A percentile compares a stretch with the other conserved stretches of the same genome.
These are phyloP conservation scores for Ctenochaetus hawaiiensis DNA, from an alignment of 2,797 vertebrate genomes.

Conservation along the genomic window DNA sequence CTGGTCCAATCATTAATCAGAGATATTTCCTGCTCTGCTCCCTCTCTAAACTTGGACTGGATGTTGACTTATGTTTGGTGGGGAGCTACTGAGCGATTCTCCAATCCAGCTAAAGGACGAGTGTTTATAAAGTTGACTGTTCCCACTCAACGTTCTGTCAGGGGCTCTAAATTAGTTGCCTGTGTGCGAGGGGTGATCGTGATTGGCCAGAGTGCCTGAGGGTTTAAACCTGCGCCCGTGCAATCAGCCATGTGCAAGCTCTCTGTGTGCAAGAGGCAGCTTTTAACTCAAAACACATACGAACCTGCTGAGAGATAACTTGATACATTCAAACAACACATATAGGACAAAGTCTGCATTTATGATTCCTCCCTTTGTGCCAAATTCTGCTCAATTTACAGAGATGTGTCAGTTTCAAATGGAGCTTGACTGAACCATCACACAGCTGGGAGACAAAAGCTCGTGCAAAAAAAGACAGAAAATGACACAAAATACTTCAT, in stretches of 20 bases:
- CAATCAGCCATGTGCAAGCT: constrained; percentile 18
- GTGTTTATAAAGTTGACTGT: constrained; percentile 48
- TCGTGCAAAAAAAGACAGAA: not conserved
- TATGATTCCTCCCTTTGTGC: constrained; percentile 6
- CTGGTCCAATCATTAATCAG: constrained; percentile 65
- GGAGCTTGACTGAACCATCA: constrained; percentile 17
- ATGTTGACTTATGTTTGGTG: constrained; percentile 41
- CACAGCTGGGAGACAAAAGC: constrained; percentile 14
- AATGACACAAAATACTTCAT: constrained; percentile 16
- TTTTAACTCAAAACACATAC: constrained; percentile 25
- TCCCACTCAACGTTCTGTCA: constrained; percentile 31
- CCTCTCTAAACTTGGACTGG: constrained; percentile 39
- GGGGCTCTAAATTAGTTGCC: constrained; percentile 42
- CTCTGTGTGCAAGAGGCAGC: constrained; percentile 18
- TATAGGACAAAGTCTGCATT: constrained; percentile 6
- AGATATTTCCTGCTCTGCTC: constrained; percentile 63
- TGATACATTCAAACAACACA: not conserved
- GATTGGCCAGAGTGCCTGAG: constrained; percentile 41
- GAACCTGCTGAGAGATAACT: constrained; percentile 10
- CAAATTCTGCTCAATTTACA: constrained; percentile 29
- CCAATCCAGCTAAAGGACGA: constrained; percentile 28
- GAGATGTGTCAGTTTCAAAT: constrained; percentile 28
- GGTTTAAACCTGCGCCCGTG: constrained; percentile 58
- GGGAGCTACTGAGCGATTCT: constrained; percentile 33
- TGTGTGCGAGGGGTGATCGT: constrained; percentile 20